Conservation (phyloP, 2,113 vertebrate species). For the Dromiciops gliroides region DNA sequence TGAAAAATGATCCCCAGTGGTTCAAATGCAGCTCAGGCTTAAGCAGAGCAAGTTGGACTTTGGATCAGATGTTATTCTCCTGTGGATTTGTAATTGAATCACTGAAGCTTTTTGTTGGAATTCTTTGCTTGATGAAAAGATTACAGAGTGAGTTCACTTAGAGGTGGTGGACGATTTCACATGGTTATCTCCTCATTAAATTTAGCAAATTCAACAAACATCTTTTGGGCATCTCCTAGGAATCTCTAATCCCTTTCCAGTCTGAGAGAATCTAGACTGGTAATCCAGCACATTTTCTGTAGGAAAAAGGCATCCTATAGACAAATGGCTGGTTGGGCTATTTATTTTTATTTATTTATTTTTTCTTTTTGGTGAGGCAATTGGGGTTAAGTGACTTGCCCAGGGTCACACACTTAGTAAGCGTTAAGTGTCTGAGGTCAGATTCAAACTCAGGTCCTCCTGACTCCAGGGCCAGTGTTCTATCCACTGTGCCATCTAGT, state of each 20-base stretch:
- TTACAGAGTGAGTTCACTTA: conserved; percentile 16
- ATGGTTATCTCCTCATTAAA: not conserved
- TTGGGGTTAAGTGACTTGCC: too few relatives aligned
- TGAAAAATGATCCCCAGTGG: conserved; percentile 20
- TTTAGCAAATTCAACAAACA: not conserved
- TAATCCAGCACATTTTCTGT: not conserved
- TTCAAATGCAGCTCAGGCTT: not conserved
- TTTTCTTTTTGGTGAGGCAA: too few relatives aligned
- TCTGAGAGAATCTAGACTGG: not conserved
- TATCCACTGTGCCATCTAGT: too few relatives aligned
- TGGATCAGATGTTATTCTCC: not conserved
- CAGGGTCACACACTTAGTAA: too few relatives aligned
- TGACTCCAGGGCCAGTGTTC: too few relatives aligned
- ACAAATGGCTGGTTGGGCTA: not conserved
- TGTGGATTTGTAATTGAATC: conserved; percentile 7
- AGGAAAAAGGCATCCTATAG: not conserved
- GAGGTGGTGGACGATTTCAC: conserved; percentile 18
- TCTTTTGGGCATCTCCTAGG: not conserved
- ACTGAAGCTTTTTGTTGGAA: conserved; percentile 15
- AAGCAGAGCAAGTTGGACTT: conserved; percentile 1
- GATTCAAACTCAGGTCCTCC: too few relatives aligned
- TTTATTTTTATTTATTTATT: too few relatives aligned
- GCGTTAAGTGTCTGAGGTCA: too few relatives aligned
- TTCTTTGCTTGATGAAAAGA: not conserved
- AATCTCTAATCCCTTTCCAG: not conserved